These are phyloP conservation scores for Blomia tropicalis DNA, from an alignment of 2,888 invertebrate species.

Conservation along the genomic window DNA sequence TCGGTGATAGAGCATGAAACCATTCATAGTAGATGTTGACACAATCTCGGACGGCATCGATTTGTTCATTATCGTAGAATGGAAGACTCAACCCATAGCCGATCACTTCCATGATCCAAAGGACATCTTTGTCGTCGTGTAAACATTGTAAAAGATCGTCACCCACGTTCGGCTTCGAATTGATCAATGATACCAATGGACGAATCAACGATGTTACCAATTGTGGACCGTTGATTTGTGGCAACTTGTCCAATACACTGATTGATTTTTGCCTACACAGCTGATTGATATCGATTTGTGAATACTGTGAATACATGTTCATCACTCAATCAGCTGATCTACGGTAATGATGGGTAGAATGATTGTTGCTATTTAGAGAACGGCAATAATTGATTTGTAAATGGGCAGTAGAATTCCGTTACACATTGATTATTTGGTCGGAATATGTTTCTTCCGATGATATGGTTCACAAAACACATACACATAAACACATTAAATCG, in stretches of 20 bases:
- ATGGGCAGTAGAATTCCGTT: no score
- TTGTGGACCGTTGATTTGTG: slow-evolving; percentile 53
- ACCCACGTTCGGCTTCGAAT: background rate
- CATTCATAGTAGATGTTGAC: slow-evolving; percentile 93
- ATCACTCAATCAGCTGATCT: no score
- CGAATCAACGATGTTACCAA: slow-evolving; percentile 64
- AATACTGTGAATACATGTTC: slow-evolving; percentile 39
- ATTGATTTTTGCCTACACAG: slow-evolving; percentile 36
- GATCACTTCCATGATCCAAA: slow-evolving; percentile 60
- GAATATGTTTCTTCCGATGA: no score
- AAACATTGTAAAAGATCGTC: slow-evolving; percentile 38
- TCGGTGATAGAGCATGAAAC: slow-evolving; percentile 68
- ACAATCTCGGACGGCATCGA: slow-evolving; percentile 85
- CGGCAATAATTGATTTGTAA: no score
- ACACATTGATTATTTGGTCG: no score
- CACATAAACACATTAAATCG: background rate
- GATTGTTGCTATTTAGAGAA: background rate
- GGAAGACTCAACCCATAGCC: slow-evolving; percentile 81
- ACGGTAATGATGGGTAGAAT: background rate
- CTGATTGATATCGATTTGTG: slow-evolving; percentile 36
- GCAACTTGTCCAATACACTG: slow-evolving; percentile 58
- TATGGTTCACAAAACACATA: no score
- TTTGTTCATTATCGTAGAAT: slow-evolving; percentile 49
- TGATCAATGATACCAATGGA: slow-evolving; percentile 49
- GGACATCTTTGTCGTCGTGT: slow-evolving; percentile 55